Evolutionary conservation across 1,140 invertebrate genomes (phyloP).

Genomic region (Ceratitis capitata): DNA sequence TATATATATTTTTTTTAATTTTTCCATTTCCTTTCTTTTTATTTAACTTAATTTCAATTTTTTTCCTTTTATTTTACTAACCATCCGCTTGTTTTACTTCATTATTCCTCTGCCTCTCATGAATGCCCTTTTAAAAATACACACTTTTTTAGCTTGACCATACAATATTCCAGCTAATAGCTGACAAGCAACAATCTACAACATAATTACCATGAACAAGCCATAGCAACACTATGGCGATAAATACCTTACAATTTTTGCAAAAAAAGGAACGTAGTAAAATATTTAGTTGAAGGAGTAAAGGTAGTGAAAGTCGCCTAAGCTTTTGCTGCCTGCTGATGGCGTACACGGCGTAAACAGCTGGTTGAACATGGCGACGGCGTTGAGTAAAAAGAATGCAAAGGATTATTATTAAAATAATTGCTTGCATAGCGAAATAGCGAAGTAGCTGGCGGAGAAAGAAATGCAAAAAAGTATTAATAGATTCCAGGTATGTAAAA

Average conservation of each 20-base stretch:
- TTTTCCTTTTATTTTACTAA: no score
- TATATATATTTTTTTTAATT: no score
- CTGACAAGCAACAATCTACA: not conserved
- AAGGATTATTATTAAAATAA: slow-evolving; percentile 29
- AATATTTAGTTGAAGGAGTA: not conserved
- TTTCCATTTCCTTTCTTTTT: not conserved
- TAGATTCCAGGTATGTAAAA: not conserved
- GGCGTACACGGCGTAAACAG: not conserved
- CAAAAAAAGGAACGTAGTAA: not conserved
- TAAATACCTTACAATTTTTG: not conserved
- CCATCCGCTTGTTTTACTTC: no score
- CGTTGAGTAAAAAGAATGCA: not conserved
- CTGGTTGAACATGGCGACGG: not conserved
- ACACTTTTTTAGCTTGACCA: not conserved
- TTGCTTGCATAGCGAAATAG: slow-evolving; percentile 4
- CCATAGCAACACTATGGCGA: not conserved
- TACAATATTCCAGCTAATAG: not conserved
- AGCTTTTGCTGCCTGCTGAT: not conserved
- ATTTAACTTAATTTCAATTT: not conserved
- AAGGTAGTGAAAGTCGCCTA: not conserved
- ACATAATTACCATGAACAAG: not conserved
- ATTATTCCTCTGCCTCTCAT: no score
- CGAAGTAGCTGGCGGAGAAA: not conserved
- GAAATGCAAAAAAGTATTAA: not conserved
- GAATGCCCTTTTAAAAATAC: not conserved